Percentiles rank a stretch among this genome's conserved stretches.
These are phyloP conservation scores for Staurois parvus DNA, from an alignment of 2,797 vertebrate species.

Conservation along the genomic window DNA sequence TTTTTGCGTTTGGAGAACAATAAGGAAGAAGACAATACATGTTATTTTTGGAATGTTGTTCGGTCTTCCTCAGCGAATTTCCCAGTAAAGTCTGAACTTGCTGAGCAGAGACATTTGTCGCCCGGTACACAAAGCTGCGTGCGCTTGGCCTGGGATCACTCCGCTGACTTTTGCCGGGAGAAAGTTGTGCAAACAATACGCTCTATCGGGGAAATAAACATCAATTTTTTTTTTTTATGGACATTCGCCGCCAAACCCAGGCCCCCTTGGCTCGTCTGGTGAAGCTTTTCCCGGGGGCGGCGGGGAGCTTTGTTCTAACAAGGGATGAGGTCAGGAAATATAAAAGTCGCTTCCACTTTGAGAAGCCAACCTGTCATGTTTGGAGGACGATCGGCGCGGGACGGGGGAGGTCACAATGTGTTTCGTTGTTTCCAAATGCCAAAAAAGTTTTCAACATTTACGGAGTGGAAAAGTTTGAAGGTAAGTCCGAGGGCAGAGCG, in stretches of 20 bases:
- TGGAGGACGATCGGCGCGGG: neutral
- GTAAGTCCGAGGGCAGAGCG: too few species aligned
- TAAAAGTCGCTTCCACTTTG: neutral
- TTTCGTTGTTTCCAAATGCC: too few species aligned
- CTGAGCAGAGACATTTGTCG: conserved; percentile 22
- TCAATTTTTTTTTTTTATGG: conserved; percentile 17
- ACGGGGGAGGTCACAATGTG: too few species aligned
- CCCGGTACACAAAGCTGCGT: neutral
- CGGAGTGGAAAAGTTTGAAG: too few species aligned
- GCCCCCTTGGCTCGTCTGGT: conserved; percentile 4
- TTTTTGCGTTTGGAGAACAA: too few species aligned
- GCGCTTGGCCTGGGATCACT: neutral
- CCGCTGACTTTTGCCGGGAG: conserved; percentile 1
- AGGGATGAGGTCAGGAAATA: neutral
- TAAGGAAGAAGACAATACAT: too few species aligned
- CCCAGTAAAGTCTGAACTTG: conserved; percentile 5
- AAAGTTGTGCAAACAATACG: conserved; percentile 24
- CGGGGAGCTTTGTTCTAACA: neutral
- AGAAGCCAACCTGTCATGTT: neutral
- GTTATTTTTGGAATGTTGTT: too few species aligned
- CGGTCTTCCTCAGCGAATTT: neutral
- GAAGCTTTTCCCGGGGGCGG: neutral
- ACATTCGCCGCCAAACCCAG: neutral
- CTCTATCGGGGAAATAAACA: conserved; percentile 1
- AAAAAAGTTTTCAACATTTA: too few species aligned